phyloP scores from a whole-genome alignment of 1,140 invertebrate species.

The Procambarus virginalis region DNA sequence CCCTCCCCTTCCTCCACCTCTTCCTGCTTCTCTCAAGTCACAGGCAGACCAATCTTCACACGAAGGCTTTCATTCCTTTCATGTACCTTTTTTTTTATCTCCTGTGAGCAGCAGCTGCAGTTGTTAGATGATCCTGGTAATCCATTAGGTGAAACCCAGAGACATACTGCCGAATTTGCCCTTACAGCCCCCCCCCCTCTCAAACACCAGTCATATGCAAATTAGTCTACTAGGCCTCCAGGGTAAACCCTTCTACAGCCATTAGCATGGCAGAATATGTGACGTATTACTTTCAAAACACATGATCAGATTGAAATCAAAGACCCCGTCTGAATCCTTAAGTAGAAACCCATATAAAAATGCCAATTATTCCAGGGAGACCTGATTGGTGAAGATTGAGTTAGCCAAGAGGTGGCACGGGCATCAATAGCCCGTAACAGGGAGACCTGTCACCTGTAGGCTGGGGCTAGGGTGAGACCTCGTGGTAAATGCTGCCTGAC shows the following conservation, averaged over 20 bases:
- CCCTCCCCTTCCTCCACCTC: no score
- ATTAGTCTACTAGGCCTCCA: constrained; percentile 40
- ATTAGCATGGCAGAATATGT: constrained; percentile 52
- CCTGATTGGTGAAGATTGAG: not conserved
- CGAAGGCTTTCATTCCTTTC: no score
- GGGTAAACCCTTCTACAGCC: not conserved
- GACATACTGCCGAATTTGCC: constrained; percentile 24
- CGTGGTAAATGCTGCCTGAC: no score
- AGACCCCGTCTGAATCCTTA: constrained; percentile 1
- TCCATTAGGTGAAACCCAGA: constrained; percentile 19
- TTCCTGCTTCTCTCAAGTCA: no score
- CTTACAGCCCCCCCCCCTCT: constrained; percentile 22
- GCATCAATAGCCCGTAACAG: no score
- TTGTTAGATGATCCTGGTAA: constrained; percentile 17
- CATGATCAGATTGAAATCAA: constrained; percentile 53
- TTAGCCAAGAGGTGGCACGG: no score
- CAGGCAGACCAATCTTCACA: no score
- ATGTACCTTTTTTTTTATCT: no score
- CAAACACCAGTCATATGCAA: constrained; percentile 55
- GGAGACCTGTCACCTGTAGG: constrained; percentile 28
- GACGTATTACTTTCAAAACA: constrained; percentile 35
- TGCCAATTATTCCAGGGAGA: constrained; percentile 54
- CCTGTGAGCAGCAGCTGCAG: not conserved
- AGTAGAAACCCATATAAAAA: constrained; percentile 35
- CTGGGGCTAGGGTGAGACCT: not conserved